A percentile compares a stretch with the other conserved stretches of the same genome.
phyloP scores from a whole-genome alignment of 2,888 invertebrate species.

The Omphaloscelis lunosa region DNA sequence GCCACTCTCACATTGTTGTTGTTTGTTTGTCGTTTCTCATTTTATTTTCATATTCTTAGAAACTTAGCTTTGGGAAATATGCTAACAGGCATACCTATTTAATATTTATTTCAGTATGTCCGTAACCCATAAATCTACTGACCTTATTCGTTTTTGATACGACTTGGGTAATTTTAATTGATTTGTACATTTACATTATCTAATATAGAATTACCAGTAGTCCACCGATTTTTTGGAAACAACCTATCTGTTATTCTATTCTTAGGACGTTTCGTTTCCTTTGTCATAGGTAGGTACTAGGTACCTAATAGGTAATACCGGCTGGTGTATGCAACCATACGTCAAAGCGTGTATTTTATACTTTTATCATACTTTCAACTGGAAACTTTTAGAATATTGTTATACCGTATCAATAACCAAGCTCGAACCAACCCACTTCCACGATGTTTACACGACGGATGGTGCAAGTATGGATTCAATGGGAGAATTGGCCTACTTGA shows the following conservation, averaged over 20 bases:
- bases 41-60: no score
- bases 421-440: conserved; percentile 55
- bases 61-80: not conserved
- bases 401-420: conserved; percentile 73
- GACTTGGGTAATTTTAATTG: not conserved
- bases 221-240: not conserved
- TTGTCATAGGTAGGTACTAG: no score
- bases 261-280: not conserved
- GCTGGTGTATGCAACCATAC: not conserved
- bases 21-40: no score
- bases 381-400: not conserved
- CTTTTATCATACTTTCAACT: not conserved
- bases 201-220: not conserved
- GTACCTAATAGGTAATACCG: not conserved
- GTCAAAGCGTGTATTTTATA: not conserved
- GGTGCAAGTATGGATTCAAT: conserved; percentile 85
- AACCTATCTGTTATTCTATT: not conserved
- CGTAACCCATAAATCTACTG: not conserved
- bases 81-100: no score
- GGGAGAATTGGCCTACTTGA: conserved; percentile 89
- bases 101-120: not conserved
- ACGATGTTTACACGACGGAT: conserved; percentile 86
- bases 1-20: no score
- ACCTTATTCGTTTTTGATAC: not conserved
- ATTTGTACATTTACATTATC: not conserved